Conservation (phyloP, 1,140 invertebrate genomes). For the Calycopis cecrops region DNA sequence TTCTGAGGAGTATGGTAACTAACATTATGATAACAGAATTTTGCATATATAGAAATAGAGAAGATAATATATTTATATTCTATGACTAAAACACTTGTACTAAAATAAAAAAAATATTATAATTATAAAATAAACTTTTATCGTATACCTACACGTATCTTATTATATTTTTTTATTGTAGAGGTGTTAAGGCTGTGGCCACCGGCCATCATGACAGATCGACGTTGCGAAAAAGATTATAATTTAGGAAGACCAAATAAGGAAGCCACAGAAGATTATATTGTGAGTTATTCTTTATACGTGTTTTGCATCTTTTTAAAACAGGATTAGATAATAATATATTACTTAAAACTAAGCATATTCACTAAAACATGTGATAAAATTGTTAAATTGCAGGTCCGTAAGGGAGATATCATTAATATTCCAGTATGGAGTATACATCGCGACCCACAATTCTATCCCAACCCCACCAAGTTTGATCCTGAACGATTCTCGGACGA, state of each 20-base stretch:
- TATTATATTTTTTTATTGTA: conserved; percentile 23
- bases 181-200: conserved; percentile 78
- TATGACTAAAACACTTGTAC: too few species aligned
- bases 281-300: conserved; percentile 30
- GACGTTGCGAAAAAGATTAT: conserved; percentile 75
- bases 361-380: too few species aligned
- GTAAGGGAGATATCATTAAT: conserved; percentile 59
- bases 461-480: conserved; percentile 75
- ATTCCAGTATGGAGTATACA: conserved; percentile 75
- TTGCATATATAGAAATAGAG: too few species aligned
- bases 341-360: too few species aligned
- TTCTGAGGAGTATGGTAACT: too few species aligned
- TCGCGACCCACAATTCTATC: conserved; percentile 71
- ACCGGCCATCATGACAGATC: conserved; percentile 64
- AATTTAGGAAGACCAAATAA: conserved; percentile 49
- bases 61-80: too few species aligned
- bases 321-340: too few species aligned
- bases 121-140: too few species aligned
- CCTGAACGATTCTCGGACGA: conserved; percentile 77
- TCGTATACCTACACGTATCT: too few species aligned
- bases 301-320: too few species aligned
- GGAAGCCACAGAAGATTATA: conserved; percentile 30
- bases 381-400: conserved; percentile 27
- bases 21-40: too few species aligned
- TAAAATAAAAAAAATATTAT: too few species aligned